Percentiles rank a stretch among this genome's conserved stretches.
phyloP scores from a whole-genome alignment of 2,113 vertebrate genomes.

The Sphyrna mokarran region DNA sequence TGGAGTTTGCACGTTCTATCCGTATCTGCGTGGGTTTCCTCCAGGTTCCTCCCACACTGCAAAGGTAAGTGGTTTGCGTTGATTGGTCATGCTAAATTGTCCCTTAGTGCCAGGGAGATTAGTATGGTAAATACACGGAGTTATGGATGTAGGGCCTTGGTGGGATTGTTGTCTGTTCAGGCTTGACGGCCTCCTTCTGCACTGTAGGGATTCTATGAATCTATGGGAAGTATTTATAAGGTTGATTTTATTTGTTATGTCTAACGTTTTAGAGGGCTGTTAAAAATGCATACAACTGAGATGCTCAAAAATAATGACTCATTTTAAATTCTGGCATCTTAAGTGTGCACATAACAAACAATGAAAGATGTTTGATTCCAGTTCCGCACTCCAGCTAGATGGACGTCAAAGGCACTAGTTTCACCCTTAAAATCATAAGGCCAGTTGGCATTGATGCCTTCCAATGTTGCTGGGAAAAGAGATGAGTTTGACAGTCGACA shows the following conservation, averaged over 20 bases:
- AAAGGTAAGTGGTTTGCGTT: too few species aligned
- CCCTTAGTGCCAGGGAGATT: too few species aligned
- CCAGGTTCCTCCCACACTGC: background rate
- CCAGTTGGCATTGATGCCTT: background rate
- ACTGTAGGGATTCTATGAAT: too few species aligned
- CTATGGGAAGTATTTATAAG: background rate
- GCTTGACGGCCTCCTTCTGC: too few species aligned
- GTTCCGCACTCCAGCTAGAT: too few species aligned
- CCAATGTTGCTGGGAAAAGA: background rate
- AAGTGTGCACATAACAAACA: background rate
- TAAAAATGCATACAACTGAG: background rate
- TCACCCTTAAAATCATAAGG: background rate
- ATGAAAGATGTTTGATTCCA: background rate
- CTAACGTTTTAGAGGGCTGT: background rate
- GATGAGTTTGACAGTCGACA: background rate
- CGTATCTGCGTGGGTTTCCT: too few species aligned
- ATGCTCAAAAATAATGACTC: background rate
- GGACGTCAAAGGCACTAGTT: background rate
- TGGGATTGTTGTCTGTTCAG: too few species aligned
- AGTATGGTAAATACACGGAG: too few species aligned
- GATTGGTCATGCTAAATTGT: too few species aligned
- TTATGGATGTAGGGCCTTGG: too few species aligned
- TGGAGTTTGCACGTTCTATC: too few species aligned
- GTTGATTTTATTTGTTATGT: background rate
- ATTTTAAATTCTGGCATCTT: background rate